Evolutionary conservation across 2,888 invertebrate species (phyloP).

Genomic region (Leptinotarsa haldemani): DNA sequence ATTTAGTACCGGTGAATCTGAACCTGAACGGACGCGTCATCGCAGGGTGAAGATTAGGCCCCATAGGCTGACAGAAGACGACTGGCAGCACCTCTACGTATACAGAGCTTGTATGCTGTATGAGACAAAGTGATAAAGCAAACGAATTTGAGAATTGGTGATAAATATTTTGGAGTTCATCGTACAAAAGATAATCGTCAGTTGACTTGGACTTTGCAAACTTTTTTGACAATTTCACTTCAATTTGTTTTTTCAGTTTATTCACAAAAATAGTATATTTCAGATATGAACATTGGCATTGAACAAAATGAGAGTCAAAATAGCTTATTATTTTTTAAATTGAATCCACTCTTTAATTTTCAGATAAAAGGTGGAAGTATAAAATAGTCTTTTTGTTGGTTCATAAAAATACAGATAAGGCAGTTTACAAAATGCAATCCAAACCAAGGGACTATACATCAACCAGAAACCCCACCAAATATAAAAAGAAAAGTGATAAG

Average conservation of each 20-base stretch:
- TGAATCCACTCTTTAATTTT: no score
- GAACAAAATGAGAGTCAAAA: no score
- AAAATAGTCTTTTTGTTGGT: no score
- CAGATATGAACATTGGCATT: not conserved
- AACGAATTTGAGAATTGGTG: constrained; percentile 60
- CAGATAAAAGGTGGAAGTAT: no score
- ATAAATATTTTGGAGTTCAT: constrained; percentile 56
- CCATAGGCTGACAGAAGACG: constrained; percentile 68
- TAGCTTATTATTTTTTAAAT: no score
- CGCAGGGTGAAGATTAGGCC: constrained; percentile 66
- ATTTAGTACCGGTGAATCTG: constrained; percentile 66
- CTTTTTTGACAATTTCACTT: constrained; percentile 57
- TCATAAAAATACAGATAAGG: no score
- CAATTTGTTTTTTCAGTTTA: not conserved
- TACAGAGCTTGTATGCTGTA: constrained; percentile 68
- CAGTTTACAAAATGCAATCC: no score
- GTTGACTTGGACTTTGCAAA: constrained; percentile 55
- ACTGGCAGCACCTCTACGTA: constrained; percentile 68
- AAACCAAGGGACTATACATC: no score
- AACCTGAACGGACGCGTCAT: constrained; percentile 66
- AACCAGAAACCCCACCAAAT: no score
- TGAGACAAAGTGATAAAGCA: constrained; percentile 64
- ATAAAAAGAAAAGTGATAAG: no score
- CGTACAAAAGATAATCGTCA: constrained; percentile 43
- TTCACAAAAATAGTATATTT: not conserved